These are phyloP conservation scores for Rhinopomastus cyanomelas DNA, from an alignment of 2,113 vertebrate species.

Conservation along the genomic window DNA sequence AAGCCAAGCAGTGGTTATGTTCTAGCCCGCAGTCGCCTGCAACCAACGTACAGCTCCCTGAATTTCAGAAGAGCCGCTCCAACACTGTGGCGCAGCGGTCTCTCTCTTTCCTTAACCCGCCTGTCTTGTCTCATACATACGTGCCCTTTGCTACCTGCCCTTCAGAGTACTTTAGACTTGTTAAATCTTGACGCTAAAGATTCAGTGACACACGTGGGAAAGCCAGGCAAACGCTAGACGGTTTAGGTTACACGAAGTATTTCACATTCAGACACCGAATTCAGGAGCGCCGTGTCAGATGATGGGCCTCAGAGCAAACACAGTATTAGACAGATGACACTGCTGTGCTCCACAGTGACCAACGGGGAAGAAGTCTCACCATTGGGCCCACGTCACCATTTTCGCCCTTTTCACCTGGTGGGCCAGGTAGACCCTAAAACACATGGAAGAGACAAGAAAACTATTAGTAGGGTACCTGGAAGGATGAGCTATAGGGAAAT, in stretches of 20 bases:
- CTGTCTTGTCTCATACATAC: not conserved
- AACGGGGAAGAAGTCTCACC: conserved; percentile 74
- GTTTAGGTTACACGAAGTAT: not conserved
- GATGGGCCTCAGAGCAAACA: not conserved
- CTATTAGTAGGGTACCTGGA: not conserved
- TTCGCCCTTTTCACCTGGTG: conserved; percentile 97
- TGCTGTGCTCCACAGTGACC: not conserved
- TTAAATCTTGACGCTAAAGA: not conserved
- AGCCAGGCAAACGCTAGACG: not conserved
- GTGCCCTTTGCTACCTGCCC: not conserved
- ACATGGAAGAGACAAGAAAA: not conserved
- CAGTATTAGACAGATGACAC: not conserved
- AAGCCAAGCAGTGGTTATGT: not conserved
- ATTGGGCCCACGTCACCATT: conserved; percentile 96
- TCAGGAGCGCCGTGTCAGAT: not conserved
- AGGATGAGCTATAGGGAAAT: not conserved
- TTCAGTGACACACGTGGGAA: not conserved
- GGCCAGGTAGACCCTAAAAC: conserved; percentile 91
- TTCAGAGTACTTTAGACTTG: not conserved
- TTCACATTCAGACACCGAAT: not conserved
- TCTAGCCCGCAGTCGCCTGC: not conserved
- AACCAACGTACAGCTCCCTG: not conserved
- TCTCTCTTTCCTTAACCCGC: not conserved
- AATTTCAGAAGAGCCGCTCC: not conserved
- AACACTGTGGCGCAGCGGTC: not conserved